These are phyloP conservation scores for Parambassis ranga DNA, from an alignment of 2,797 vertebrate genomes.

Conservation along the genomic window DNA sequence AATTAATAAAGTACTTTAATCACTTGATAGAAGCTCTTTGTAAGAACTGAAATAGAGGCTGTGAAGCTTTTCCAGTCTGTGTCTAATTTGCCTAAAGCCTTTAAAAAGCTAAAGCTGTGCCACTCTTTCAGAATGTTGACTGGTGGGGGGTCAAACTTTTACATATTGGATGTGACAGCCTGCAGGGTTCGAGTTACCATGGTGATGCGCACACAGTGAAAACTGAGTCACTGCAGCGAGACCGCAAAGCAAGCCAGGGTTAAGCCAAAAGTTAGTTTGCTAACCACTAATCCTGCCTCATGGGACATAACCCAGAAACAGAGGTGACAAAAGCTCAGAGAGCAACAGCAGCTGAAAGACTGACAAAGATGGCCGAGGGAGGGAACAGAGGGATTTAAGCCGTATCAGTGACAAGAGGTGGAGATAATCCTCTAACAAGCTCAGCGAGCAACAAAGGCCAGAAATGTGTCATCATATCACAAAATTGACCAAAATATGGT, in stretches of 20 bases:
- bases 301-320: conserved; percentile 45
- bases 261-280: conserved; percentile 40
- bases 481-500: background rate
- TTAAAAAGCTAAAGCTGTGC: background rate
- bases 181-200: conserved; percentile 21
- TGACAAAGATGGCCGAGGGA: conserved; percentile 15
- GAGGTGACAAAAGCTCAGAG: conserved; percentile 33
- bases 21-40: background rate
- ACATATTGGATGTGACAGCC: conserved; percentile 1
- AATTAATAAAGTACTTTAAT: background rate
- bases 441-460: conserved; percentile 16
- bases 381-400: conserved; percentile 31
- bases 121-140: background rate
- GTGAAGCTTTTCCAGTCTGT: too few relatives aligned
- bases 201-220: conserved; percentile 6
- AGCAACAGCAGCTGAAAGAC: conserved; percentile 16
- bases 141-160: background rate
- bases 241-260: conserved; percentile 16
- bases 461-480: conserved; percentile 1
- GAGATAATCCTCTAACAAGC: conserved; percentile 47
- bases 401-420: conserved; percentile 44
- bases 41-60: too few relatives aligned
- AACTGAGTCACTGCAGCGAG: conserved; percentile 2
- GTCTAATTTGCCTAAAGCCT: background rate
- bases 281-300: conserved; percentile 25